Conservation (phyloP, 1,140 invertebrate species). For the Copidosoma floridanum region DNA sequence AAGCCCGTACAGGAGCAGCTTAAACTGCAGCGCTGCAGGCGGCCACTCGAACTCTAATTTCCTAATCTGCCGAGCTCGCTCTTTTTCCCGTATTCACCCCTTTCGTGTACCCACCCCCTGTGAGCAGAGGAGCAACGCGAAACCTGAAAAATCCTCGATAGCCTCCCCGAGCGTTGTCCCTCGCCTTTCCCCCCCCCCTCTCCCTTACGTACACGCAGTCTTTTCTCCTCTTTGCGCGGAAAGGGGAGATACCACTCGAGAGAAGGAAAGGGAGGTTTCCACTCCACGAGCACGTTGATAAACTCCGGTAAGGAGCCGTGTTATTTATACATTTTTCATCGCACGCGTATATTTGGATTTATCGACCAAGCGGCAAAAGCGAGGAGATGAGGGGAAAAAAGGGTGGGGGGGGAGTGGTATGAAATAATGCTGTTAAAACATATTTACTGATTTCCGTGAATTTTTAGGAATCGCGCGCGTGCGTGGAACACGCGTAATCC, state of each 20-base stretch:
- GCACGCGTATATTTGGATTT: too few species aligned
- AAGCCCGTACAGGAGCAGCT: neutral
- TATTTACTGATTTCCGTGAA: constrained; percentile 18
- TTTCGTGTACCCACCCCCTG: neutral
- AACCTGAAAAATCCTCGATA: constrained; percentile 23
- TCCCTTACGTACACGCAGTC: too few species aligned
- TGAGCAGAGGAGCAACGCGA: constrained; percentile 18
- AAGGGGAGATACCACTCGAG: neutral
- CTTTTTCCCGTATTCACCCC: too few species aligned
- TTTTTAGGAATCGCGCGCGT: too few species aligned
- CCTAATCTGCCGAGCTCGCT: constrained; percentile 21
- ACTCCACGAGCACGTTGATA: too few species aligned
- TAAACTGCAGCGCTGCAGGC: too few species aligned
- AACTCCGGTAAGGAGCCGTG: too few species aligned
- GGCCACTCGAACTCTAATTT: constrained; percentile 26
- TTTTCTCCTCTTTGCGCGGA: neutral
- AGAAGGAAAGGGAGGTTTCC: neutral
- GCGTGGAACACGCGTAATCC: constrained; percentile 23
- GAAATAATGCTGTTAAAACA: constrained; percentile 23
- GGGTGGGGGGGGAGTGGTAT: too few species aligned
- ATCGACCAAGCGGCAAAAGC: too few species aligned
- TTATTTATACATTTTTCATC: too few species aligned
- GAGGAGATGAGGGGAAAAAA: too few species aligned
- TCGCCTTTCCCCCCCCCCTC: neutral
- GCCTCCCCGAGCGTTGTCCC: neutral